A percentile compares a stretch with the other conserved stretches of the same genome.
phyloP scores from a whole-genome alignment of 2,797 vertebrate genomes.

The Poecile montanus region DNA sequence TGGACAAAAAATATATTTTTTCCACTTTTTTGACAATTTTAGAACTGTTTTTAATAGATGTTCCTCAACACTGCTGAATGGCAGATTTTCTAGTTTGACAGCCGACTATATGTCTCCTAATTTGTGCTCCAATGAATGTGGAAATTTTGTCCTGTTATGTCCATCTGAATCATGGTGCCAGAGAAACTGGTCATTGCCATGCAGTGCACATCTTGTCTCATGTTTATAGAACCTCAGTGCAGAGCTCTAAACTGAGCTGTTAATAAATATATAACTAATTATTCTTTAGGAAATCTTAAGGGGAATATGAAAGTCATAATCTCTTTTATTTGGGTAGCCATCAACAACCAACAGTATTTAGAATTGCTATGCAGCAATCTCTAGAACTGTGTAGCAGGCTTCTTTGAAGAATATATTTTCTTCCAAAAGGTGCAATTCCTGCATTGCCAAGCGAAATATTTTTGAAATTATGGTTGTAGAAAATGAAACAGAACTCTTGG shows the following conservation, averaged over 20 bases:
- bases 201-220: background rate
- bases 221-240: background rate
- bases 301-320: background rate
- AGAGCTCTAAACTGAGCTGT: background rate
- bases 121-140: background rate
- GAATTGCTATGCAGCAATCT: background rate
- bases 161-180: background rate
- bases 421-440: background rate
- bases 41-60: background rate
- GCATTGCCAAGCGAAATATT: background rate
- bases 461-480: background rate
- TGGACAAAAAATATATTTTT: background rate
- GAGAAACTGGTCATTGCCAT: background rate
- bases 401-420: background rate
- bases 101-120: background rate
- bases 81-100: background rate
- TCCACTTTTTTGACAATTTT: background rate
- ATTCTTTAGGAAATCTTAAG: background rate
- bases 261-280: background rate
- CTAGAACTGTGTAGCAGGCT: background rate
- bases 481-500: background rate
- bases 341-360: background rate
- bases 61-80: background rate
- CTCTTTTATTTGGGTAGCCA: background rate
- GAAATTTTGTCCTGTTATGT: background rate